Base-by-base conservation (phyloP, 2,888 invertebrate genomes). In the Synanthedon vespiformis region DNA sequence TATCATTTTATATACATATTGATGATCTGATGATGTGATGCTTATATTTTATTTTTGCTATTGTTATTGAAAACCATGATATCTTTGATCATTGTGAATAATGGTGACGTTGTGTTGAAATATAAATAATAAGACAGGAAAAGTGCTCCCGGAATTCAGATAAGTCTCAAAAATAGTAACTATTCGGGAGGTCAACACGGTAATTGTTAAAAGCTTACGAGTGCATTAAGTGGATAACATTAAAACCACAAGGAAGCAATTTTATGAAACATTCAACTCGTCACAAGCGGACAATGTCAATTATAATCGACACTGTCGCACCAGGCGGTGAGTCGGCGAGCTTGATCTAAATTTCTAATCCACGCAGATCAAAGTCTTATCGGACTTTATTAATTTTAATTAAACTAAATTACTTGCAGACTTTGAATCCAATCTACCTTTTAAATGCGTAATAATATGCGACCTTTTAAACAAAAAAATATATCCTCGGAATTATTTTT, bases 291-390 rank as follows among this genome's bases (percentile, higher is more conserved):
- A 63, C 67, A 60, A 61, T 60, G 60, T 65, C 59, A 63, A 66
- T 67, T 68, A 67, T 59, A 67, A 61, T 55, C 48, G 56, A 54
- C 53, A 60, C 57, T 60, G 56, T 57, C 58, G 53, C 58, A 52
- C 59, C 58, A 61, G 56, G 57, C 22, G 22, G 22, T 1, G 22
- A 34, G 0, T 34, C 58, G 58, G 52, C 60, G 63, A 59, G 61
- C 52, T 50, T 51, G 56, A 72, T 73, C 64, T 73, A 62, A 67
- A 71, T 65, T 69, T 65, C 65, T 70, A 73, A 74, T 72, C 55
- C 52, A 56, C 55, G 53, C 56, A 55, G 64, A 68, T 69, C 63
- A 64, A 63, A 65, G 63, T 55, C 57, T 56, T 53, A 55, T 55
- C 55, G 56, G 53, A 55, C 51, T 59, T 56, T 49, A 58, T 63